A percentile compares a stretch with the other conserved stretches of the same genome.
Conservation (phyloP, 2,888 invertebrate species). For the Oscheius sp. region DNA sequence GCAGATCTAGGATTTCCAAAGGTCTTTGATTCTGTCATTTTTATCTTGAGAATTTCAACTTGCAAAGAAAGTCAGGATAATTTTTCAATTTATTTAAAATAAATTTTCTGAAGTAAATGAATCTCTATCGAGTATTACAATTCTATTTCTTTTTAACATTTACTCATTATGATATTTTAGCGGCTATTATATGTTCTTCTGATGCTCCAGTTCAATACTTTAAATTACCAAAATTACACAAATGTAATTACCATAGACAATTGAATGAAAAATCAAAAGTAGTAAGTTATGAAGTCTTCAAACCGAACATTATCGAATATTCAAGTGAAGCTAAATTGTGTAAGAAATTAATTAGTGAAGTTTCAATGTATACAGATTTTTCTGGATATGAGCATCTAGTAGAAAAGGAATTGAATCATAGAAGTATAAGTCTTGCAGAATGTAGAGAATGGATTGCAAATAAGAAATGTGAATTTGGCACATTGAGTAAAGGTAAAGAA, state of each 20-base stretch:
- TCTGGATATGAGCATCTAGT: no score
- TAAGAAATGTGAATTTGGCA: no score
- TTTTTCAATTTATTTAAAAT: slow-evolving; percentile 31
- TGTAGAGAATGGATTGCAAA: slow-evolving; percentile 55
- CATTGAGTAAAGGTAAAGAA: no score
- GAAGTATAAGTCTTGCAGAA: no score
- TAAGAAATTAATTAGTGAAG: slow-evolving; percentile 36
- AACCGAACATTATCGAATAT: slow-evolving; percentile 40
- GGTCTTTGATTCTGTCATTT: no score
- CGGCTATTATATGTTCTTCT: slow-evolving; percentile 29
- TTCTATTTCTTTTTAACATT: slow-evolving; percentile 38
- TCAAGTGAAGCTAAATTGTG: slow-evolving; percentile 39
- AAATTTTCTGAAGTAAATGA: slow-evolving; percentile 17
- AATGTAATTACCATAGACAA: slow-evolving; percentile 36
- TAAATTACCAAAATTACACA: slow-evolving; percentile 37
- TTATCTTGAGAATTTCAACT: slow-evolving; percentile 15
- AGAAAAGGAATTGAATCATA: no score
- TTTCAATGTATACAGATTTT: slow-evolving; percentile 49
- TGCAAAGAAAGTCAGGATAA: slow-evolving; percentile 17
- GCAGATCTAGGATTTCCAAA: no score
- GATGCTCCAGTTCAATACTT: slow-evolving; percentile 40
- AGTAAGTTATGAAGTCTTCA: slow-evolving; percentile 42
- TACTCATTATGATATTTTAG: slow-evolving; percentile 26
- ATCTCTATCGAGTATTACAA: slow-evolving; percentile 35
- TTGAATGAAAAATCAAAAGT: slow-evolving; percentile 31